phyloP scores from a whole-genome alignment of 2,888 invertebrate species.

The Creontiades dilutus region DNA sequence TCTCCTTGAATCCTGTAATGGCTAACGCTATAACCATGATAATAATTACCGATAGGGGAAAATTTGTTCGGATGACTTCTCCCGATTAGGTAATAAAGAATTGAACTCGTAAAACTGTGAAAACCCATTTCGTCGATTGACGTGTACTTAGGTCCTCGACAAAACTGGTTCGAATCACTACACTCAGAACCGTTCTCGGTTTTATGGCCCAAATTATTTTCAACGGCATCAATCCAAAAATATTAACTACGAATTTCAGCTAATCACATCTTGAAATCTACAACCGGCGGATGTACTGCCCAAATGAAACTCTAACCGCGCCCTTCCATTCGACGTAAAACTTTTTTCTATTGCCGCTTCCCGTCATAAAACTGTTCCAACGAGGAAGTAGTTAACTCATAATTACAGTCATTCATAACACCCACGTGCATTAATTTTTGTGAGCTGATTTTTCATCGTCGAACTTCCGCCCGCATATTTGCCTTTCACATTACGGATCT shows the following conservation, averaged over 20 bases:
- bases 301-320: not conserved
- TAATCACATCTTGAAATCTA: not conserved
- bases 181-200: no score
- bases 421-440: not conserved
- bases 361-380: not conserved
- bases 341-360: not conserved
- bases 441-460: slow-evolving; percentile 6
- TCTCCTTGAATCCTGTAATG: no score
- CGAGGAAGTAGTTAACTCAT: slow-evolving; percentile 9
- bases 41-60: no score
- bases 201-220: no score
- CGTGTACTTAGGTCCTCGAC: no score
- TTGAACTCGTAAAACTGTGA: no score
- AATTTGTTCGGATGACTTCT: no score
- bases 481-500: not conserved
- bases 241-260: not conserved
- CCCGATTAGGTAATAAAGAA: no score
- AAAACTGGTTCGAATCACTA: no score
- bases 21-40: no score
- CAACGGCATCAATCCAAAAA: not conserved
- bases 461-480: slow-evolving; percentile 12
- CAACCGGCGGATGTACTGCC: not conserved
- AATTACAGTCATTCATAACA: slow-evolving; percentile 9
- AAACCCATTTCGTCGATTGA: no score
- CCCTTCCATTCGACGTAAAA: not conserved